Percentiles rank a stretch among this genome's conserved stretches.
phyloP scores from a whole-genome alignment of 1,140 invertebrate species.

The Copidosoma floridanum region DNA sequence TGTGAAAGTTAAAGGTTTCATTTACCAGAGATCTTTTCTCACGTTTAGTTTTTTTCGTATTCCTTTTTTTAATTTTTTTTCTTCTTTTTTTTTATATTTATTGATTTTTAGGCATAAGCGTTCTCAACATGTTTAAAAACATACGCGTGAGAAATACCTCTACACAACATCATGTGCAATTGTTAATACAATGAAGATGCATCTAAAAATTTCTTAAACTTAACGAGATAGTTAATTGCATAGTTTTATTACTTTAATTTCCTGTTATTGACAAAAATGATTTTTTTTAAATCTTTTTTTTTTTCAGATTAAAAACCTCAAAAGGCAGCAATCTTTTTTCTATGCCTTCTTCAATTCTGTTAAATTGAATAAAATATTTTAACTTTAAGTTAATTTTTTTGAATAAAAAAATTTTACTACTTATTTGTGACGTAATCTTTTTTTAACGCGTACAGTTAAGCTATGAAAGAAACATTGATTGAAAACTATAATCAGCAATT shows the following conservation, averaged over 20 bases:
- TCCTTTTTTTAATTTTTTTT: conserved; percentile 1
- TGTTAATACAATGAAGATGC: conserved; percentile 17
- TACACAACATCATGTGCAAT: conserved; percentile 5
- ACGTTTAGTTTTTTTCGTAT: background rate
- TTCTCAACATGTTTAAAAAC: conserved; percentile 1
- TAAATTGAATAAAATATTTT: too few species aligned
- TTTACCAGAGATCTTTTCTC: background rate
- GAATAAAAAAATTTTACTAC: too few species aligned
- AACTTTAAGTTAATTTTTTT: too few species aligned
- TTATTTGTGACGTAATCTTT: too few species aligned
- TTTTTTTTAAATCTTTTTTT: background rate
- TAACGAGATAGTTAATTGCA: conserved; percentile 15
- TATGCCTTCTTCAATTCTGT: background rate
- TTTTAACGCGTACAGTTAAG: too few species aligned
- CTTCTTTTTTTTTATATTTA: background rate
- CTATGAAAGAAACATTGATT: too few species aligned
- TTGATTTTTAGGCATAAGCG: background rate
- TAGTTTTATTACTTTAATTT: conserved; percentile 13
- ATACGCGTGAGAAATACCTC: background rate
- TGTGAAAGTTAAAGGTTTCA: background rate
- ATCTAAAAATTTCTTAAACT: conserved; percentile 22
- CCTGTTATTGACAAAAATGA: conserved; percentile 10
- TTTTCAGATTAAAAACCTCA: background rate
- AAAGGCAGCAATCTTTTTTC: background rate
- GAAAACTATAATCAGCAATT: too few species aligned